phyloP scores from a whole-genome alignment of 2,888 invertebrate species.

The Cerastoderma edule region DNA sequence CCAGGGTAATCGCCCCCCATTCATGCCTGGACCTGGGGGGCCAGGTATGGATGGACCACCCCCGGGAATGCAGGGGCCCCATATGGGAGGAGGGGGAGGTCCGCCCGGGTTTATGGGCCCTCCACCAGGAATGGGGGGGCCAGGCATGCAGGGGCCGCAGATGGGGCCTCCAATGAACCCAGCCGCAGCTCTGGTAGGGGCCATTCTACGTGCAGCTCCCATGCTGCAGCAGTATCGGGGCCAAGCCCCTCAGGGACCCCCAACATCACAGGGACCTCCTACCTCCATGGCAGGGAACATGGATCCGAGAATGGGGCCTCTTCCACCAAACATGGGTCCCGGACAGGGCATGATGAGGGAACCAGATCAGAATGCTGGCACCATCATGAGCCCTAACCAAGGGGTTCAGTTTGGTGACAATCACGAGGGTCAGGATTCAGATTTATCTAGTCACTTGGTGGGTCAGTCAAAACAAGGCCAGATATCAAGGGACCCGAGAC shows the following conservation, averaged over 20 bases:
- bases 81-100: conserved; percentile 48
- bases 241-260: conserved; percentile 43
- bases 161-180: conserved; percentile 50
- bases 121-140: conserved; percentile 28
- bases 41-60: conserved; percentile 56
- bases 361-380: conserved; percentile 27
- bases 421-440: neutral
- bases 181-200: conserved; percentile 67
- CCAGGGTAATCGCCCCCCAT: conserved; percentile 46
- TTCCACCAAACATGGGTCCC: conserved; percentile 37
- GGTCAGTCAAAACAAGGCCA: neutral
- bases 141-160: conserved; percentile 45
- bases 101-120: conserved; percentile 49
- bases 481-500: conserved; percentile 7
- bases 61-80: conserved; percentile 47
- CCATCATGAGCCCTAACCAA: conserved; percentile 45
- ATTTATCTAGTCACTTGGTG: conserved; percentile 4
- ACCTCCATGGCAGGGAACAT: conserved; percentile 24
- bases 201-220: conserved; percentile 65
- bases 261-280: conserved; percentile 34
- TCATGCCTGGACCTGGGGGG: conserved; percentile 54
- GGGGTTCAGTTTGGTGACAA: conserved; percentile 3
- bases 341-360: conserved; percentile 44
- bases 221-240: conserved; percentile 56
- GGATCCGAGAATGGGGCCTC: conserved; percentile 37